Evolutionary conservation across 2,797 vertebrate species (phyloP).

Genomic region (Erpetoichthys calabaricus): DNA sequence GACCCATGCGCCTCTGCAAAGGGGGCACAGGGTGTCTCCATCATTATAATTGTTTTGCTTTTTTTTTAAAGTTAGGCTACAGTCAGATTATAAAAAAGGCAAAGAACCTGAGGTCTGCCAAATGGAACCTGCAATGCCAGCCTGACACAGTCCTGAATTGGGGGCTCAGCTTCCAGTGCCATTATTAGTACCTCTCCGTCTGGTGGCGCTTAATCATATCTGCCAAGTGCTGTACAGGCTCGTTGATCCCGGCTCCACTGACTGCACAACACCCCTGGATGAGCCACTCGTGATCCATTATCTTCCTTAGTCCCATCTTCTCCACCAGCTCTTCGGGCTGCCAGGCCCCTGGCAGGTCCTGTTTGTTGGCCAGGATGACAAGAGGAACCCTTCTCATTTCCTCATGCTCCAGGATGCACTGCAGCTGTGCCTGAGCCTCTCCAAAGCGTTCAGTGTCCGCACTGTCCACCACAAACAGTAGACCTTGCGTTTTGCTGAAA

Average conservation of each 20-base stretch:
- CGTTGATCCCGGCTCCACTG: constrained; percentile 20
- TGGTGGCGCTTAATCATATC: constrained; percentile 9
- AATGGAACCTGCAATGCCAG: not conserved
- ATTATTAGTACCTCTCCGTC: not conserved
- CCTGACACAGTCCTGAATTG: not conserved
- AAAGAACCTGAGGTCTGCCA: not conserved
- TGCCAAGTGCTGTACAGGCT: constrained; percentile 17
- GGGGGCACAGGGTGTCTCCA: too few species aligned
- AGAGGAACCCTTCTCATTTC: constrained; percentile 52
- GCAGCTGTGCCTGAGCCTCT: constrained; percentile 60
- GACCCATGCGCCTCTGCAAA: too few species aligned
- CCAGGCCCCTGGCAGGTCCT: constrained; percentile 60
- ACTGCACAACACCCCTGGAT: constrained; percentile 22
- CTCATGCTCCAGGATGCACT: constrained; percentile 53
- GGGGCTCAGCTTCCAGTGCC: not conserved
- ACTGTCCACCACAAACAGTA: constrained; percentile 23
- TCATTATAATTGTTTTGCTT: too few species aligned
- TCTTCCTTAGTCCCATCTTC: constrained; percentile 13
- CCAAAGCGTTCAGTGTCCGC: constrained; percentile 46
- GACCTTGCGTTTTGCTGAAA: constrained; percentile 16
- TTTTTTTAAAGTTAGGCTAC: too few species aligned
- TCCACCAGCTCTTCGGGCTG: constrained; percentile 14
- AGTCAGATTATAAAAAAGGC: too few species aligned
- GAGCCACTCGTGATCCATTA: constrained; percentile 13
- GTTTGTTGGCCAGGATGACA: constrained; percentile 78